Percentiles rank a stretch among this genome's conserved stretches.
phyloP scores from a whole-genome alignment of 2,888 invertebrate species.

The Sisyra nigra region DNA sequence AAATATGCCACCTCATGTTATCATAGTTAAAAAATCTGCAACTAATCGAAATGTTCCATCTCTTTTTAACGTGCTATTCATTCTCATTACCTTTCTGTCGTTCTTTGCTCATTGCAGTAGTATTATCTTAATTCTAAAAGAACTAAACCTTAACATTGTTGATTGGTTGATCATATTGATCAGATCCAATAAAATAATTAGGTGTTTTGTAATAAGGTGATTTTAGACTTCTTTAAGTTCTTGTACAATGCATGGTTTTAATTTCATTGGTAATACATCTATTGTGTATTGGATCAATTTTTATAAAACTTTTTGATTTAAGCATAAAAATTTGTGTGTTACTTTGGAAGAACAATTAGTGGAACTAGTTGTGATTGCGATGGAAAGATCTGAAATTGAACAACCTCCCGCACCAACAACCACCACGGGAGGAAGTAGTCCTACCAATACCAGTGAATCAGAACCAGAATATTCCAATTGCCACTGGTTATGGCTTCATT shows the following conservation, averaged over 20 bases:
- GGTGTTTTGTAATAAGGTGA: too few relatives aligned
- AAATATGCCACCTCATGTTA: too few relatives aligned
- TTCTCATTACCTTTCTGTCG: too few relatives aligned
- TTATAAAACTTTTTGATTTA: slow-evolving; percentile 11
- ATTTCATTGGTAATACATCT: not conserved
- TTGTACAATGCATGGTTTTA: not conserved
- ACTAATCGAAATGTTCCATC: too few relatives aligned
- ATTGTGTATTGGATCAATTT: too few relatives aligned
- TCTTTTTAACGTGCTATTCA: too few relatives aligned
- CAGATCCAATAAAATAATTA: too few relatives aligned
- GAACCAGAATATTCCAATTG: slow-evolving; percentile 44
- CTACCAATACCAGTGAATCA: slow-evolving; percentile 26
- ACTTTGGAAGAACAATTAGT: slow-evolving; percentile 87
- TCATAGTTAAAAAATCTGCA: too few relatives aligned
- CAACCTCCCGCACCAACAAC: slow-evolving; percentile 9
- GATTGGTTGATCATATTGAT: too few relatives aligned
- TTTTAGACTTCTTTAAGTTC: not conserved
- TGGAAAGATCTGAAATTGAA: slow-evolving; percentile 74
- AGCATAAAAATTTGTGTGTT: slow-evolving; percentile 71
- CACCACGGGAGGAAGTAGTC: not conserved
- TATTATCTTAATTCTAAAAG: too few relatives aligned
- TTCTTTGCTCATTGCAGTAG: too few relatives aligned
- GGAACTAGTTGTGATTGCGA: slow-evolving; percentile 75
- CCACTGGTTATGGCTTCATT: slow-evolving; percentile 82
- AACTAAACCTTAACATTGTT: too few relatives aligned